These are phyloP conservation scores for Zaprionus vittiger DNA, from an alignment of 1,140 invertebrate genomes.

Conservation along the genomic window DNA sequence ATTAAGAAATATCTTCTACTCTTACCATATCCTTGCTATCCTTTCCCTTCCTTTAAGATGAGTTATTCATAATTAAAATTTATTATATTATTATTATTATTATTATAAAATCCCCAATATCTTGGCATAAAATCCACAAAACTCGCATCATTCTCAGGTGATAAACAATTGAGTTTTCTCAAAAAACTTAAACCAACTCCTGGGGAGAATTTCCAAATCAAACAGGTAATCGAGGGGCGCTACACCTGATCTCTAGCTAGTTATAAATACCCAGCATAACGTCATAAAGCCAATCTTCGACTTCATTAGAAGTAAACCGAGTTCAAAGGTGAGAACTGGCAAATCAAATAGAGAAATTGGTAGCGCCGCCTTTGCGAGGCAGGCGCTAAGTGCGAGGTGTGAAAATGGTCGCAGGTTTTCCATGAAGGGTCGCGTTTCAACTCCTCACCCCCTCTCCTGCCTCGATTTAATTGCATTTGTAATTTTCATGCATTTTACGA, in stretches of 20 bases:
- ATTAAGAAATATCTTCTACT: no score
- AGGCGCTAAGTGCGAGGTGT: slow-evolving; percentile 71
- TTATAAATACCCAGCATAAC: slow-evolving; percentile 39
- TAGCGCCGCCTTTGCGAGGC: slow-evolving; percentile 57
- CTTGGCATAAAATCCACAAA: not conserved
- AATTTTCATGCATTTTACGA: slow-evolving; percentile 64
- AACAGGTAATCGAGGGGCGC: slow-evolving; percentile 26
- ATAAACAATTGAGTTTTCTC: slow-evolving; percentile 18
- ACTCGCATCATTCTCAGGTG: not conserved
- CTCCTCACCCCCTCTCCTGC: not conserved
- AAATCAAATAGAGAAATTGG: slow-evolving; percentile 64
- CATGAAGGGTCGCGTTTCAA: slow-evolving; percentile 7
- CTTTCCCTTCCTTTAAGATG: not conserved
- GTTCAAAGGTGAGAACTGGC: slow-evolving; percentile 70
- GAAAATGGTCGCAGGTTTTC: slow-evolving; percentile 47
- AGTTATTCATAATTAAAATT: not conserved
- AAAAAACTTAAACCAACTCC: slow-evolving; percentile 3
- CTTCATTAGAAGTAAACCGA: slow-evolving; percentile 75
- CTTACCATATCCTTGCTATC: no score
- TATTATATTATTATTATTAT: not conserved
- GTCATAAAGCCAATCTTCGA: slow-evolving; percentile 52
- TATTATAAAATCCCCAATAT: not conserved
- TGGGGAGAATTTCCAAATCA: not conserved
- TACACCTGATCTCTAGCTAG: slow-evolving; percentile 30
- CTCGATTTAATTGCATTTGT: slow-evolving; percentile 73